Evolutionary conservation across 1,140 invertebrate species (phyloP).

Genomic region (Brachionus sp.): DNA sequence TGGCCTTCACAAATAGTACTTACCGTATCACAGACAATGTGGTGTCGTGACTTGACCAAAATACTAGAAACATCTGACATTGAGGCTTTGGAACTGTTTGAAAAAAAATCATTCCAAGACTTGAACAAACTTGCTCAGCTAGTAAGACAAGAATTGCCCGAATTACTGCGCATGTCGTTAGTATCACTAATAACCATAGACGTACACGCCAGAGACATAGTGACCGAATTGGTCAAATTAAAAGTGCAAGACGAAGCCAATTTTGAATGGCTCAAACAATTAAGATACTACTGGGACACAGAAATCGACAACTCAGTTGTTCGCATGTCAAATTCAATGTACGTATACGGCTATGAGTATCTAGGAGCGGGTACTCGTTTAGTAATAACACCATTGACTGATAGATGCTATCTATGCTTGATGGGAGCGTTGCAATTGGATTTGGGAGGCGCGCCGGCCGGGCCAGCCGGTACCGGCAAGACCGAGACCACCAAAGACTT

Average conservation of each 20-base stretch:
- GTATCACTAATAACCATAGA: conserved; percentile 80
- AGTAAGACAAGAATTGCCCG: conserved; percentile 69
- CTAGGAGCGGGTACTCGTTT: conserved; percentile 58
- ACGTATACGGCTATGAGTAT: conserved; percentile 60
- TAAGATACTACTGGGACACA: conserved; percentile 60
- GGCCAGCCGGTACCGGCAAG: conserved; percentile 61
- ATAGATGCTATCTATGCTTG: conserved; percentile 66
- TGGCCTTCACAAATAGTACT: conserved; percentile 69
- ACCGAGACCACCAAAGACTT: conserved; percentile 69
- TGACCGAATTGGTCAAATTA: conserved; percentile 66
- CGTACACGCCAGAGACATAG: conserved; percentile 78
- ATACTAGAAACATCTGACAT: conserved; percentile 64
- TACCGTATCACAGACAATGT: conserved; percentile 79
- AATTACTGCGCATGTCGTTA: conserved; percentile 69
- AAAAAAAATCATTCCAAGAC: conserved; percentile 66
- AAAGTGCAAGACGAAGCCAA: conserved; percentile 61
- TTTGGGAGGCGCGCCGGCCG: conserved; percentile 65
- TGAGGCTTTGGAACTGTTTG: conserved; percentile 63
- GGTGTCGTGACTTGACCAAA: conserved; percentile 72
- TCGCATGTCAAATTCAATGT: conserved; percentile 59
- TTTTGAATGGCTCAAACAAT: conserved; percentile 61
- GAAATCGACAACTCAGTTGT: conserved; percentile 58
- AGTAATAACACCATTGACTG: conserved; percentile 61
- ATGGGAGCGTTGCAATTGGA: conserved; percentile 82
- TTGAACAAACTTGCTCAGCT: conserved; percentile 73